Evolutionary conservation across 2,113 vertebrate genomes (phyloP).

Genomic region (Pleuronectes platessa): DNA sequence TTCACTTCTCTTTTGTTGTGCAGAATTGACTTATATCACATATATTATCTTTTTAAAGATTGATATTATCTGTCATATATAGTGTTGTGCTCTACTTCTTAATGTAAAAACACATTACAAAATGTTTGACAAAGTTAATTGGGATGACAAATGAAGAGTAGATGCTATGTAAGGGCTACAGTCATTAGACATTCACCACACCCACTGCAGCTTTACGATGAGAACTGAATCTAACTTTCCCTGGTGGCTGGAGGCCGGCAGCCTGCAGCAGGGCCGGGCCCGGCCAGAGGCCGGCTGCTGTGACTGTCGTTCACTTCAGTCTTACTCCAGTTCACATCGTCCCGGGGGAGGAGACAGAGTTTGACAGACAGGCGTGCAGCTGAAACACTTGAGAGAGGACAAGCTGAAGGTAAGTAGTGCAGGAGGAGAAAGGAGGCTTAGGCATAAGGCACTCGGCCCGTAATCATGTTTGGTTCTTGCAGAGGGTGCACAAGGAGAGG

Average conservation of each 20-base stretch:
- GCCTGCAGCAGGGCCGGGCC: slow-evolving; percentile 18
- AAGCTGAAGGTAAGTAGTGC: slow-evolving; percentile 59
- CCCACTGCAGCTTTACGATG: background rate
- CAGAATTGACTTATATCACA: too few relatives aligned
- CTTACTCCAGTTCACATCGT: slow-evolving; percentile 57
- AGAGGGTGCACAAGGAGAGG: slow-evolving; percentile 28
- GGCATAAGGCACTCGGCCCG: slow-evolving; percentile 23
- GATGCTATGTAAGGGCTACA: background rate
- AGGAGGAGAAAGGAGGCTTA: slow-evolving; percentile 38
- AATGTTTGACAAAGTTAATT: background rate
- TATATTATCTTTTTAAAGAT: too few relatives aligned
- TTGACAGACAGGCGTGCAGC: slow-evolving; percentile 54
- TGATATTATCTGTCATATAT: too few relatives aligned
- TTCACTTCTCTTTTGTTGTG: background rate
- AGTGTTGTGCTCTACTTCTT: background rate
- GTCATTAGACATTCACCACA: background rate
- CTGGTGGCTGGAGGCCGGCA: background rate
- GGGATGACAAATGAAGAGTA: background rate
- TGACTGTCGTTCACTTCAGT: slow-evolving; percentile 27
- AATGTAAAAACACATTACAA: background rate
- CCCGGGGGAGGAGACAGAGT: slow-evolving; percentile 53
- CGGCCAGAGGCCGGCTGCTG: slow-evolving; percentile 36
- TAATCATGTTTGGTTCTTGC: slow-evolving; percentile 58
- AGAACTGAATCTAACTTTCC: too few relatives aligned
- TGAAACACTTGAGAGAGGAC: slow-evolving; percentile 63